Base-by-base conservation (phyloP, 1,140 invertebrate species). In the Nylanderia fulva region DNA sequence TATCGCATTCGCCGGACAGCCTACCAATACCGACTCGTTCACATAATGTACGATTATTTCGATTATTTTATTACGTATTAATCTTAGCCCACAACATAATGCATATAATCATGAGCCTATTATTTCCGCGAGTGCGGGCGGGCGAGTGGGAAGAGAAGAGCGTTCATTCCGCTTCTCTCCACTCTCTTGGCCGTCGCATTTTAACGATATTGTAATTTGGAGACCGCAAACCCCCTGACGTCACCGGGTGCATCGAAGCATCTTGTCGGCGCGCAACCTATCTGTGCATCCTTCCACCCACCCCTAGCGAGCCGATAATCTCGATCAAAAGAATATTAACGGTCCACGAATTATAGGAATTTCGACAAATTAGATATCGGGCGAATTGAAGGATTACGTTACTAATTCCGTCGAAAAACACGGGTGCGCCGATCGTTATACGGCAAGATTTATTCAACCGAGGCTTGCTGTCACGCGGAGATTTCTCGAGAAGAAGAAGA, bases 11-110 rank as follows among this genome's bases (percentile, higher is more conserved):
- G 6, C 11, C 45, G n/a, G 18, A 18, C n/a, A 15, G 48, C 48
- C 83, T 87, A 77, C 68, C 80, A 85, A 83, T 76, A 68, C 42
- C 36, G 52, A 83, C 63, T 90, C 87, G 87, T 89, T 88, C 84
- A 91, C 89, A 88, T 80, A 86, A 85, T 86, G 77, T 92, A 88
- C 91, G 92, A 92, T 93, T 93, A 93, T 93, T 93, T 92, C 92
- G 92, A 92, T 93, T 93, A 93, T 93, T 93, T 92, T 91, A 93
- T 93, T 93, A 93, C 90, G 88, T 89, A 90, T 92, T 90, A 93
- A 92, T 92, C 89, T 91, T 91, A 74, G 80, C 82, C 88, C 80
- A 90, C 84, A 48, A 5, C 15, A 91, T 93, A 93, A 93, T 93
- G 88, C 91, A 90, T 93, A 92, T 93, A 93, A 93, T 93, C 91